Evolutionary conservation across 2,113 vertebrate genomes (phyloP).

Genomic region (Pangasianodon hypophthalmus): DNA sequence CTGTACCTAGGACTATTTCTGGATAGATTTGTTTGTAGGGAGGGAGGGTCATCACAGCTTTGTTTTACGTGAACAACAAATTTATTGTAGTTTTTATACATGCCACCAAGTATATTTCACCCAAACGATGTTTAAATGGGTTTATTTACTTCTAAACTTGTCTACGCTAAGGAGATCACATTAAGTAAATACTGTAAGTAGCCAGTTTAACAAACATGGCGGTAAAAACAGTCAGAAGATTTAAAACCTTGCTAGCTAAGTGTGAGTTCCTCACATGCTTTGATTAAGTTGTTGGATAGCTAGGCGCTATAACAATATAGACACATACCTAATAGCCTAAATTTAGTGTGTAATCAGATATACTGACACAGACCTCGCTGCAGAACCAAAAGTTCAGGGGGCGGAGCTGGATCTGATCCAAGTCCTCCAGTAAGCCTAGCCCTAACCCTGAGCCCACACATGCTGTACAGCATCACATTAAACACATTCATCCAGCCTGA

Average conservation of each 20-base stretch:
- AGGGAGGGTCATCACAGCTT: background rate
- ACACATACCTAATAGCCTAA: background rate
- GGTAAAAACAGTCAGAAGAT: background rate
- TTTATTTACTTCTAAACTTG: background rate
- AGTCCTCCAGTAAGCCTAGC: background rate
- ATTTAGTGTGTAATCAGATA: constrained; percentile 18
- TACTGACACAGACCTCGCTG: background rate
- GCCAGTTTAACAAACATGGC: background rate
- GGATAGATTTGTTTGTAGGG: background rate
- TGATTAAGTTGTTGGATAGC: background rate
- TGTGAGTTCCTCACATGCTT: background rate
- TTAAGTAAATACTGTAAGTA: background rate
- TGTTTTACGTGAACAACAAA: background rate
- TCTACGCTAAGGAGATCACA: background rate
- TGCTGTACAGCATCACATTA: background rate
- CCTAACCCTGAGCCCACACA: background rate
- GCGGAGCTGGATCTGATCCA: background rate
- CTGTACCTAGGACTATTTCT: background rate
- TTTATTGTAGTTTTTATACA: background rate
- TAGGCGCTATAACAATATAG: background rate
- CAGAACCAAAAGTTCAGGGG: background rate
- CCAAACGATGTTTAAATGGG: background rate
- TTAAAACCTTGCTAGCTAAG: background rate
- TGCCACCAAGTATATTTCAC: background rate
- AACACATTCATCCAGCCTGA: background rate